Base-by-base conservation (phyloP, 2,113 vertebrate genomes). In the Actenoides lindsayi region DNA sequence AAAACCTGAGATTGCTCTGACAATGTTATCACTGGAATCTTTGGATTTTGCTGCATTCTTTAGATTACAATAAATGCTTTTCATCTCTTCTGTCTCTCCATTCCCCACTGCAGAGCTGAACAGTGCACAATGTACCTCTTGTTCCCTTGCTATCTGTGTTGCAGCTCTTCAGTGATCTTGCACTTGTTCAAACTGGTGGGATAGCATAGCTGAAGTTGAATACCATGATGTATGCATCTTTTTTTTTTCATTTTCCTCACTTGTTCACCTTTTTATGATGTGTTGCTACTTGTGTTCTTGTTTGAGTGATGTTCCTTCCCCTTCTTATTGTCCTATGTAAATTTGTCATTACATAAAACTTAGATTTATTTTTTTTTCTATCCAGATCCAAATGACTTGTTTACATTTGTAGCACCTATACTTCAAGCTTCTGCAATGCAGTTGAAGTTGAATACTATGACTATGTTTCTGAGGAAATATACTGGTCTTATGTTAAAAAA, bases 41-140 rank as follows among this genome's bases (percentile, higher is more conserved):
- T 77, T 75, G 73, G 74, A 19, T 83, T 86, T 67, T 78, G 23
- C 73, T 68, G 42, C 86, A 73, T 96, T 97, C 77, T 88, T 93
- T 59, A 64, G 64, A 83, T 96, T 89, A 54, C 48, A 74, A 73
- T 53, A 70, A 90, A 82, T 51, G 30, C 44, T 87, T 91, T 93
- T 94, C 65, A 60, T 80, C 79, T 81, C 17, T 67, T 31, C 48
- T 67, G 46, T 67, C 17, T 78, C 41, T 37, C 27, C 3, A 2
- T 77, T 56, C 19, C 46, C 31, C 23, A 1, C 24, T 68, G 37
- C 2, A 2, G 53, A 71, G 31, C 13, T 48, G 67, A 80, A 20
- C 39, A 12, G 23, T 56, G 84, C 65, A 93, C 90, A 96, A 91
- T 89, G 84, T 77, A 15, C 16, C 68, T 51, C 62, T 93, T 97